phyloP scores from a whole-genome alignment of 2,797 vertebrate genomes.

The Oophaga sylvatica region DNA sequence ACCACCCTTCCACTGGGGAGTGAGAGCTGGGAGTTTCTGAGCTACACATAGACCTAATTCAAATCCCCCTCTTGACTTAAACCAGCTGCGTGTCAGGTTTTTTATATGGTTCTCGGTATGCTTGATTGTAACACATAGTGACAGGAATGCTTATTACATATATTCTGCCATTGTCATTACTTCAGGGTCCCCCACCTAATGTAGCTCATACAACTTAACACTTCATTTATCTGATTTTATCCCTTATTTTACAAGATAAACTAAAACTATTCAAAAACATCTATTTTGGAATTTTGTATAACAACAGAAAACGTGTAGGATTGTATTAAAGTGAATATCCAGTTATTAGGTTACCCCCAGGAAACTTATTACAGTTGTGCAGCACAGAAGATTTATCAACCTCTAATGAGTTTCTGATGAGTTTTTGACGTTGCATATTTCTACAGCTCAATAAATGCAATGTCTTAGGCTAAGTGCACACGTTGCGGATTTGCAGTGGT shows the following conservation, averaged over 20 bases:
- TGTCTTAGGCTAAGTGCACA: no score
- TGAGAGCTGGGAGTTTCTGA: constrained; percentile 85
- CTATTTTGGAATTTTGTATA: neutral
- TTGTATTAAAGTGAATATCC: neutral
- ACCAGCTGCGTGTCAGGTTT: constrained; percentile 80
- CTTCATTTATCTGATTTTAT: constrained; percentile 4
- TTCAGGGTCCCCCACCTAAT: constrained; percentile 6
- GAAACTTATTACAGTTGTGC: neutral
- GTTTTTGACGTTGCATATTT: neutral
- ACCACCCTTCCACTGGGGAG: constrained; percentile 81
- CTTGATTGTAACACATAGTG: constrained; percentile 73
- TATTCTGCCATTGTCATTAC: constrained; percentile 39
- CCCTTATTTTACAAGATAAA: neutral
- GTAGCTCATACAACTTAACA: constrained; percentile 14
- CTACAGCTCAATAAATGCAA: no score
- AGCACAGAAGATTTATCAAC: neutral
- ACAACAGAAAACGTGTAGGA: neutral
- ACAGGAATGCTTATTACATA: constrained; percentile 51
- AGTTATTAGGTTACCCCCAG: neutral
- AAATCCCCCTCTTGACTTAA: constrained; percentile 80
- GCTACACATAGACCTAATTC: constrained; percentile 79
- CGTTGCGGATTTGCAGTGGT: no score
- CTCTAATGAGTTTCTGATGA: no score
- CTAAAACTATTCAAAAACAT: neutral
- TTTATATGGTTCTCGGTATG: constrained; percentile 70